phyloP scores from a whole-genome alignment of 2,113 vertebrate species.

The Chelonoidis abingdonii region DNA sequence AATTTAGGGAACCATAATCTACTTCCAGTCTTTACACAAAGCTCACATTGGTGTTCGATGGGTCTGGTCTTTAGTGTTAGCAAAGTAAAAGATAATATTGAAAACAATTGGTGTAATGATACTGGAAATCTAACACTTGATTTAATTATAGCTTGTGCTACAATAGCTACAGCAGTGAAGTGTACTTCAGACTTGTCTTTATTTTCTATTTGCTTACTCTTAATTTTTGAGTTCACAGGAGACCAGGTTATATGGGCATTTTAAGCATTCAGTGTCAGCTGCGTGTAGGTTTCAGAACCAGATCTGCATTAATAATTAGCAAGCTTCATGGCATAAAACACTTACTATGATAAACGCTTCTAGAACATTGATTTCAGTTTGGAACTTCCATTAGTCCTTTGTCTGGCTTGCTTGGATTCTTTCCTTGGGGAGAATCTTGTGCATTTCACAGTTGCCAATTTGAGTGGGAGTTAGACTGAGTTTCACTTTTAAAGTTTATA shows the following conservation, averaged over 20 bases:
- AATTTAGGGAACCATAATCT: background rate
- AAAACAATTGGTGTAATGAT: background rate
- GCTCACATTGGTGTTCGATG: background rate
- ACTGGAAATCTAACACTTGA: background rate
- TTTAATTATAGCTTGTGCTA: background rate
- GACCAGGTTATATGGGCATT: background rate
- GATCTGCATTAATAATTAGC: background rate
- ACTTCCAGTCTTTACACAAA: background rate
- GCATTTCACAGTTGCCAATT: background rate
- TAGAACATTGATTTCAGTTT: background rate
- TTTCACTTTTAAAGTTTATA: background rate
- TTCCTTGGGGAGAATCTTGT: background rate
- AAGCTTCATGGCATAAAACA: background rate
- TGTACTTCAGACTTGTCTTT: background rate
- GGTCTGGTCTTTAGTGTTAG: background rate
- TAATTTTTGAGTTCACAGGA: background rate
- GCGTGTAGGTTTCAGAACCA: background rate
- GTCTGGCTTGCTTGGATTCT: background rate
- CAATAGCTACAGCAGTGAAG: background rate
- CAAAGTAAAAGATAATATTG: background rate
- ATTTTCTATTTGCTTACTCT: background rate
- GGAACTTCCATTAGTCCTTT: background rate
- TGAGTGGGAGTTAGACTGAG: background rate
- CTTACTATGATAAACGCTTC: background rate
- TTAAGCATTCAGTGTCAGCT: background rate